Percentiles rank a stretch among this genome's conserved stretches.
phyloP scores from a whole-genome alignment of 2,797 vertebrate genomes.

The Craterocephalus amniculus region DNA sequence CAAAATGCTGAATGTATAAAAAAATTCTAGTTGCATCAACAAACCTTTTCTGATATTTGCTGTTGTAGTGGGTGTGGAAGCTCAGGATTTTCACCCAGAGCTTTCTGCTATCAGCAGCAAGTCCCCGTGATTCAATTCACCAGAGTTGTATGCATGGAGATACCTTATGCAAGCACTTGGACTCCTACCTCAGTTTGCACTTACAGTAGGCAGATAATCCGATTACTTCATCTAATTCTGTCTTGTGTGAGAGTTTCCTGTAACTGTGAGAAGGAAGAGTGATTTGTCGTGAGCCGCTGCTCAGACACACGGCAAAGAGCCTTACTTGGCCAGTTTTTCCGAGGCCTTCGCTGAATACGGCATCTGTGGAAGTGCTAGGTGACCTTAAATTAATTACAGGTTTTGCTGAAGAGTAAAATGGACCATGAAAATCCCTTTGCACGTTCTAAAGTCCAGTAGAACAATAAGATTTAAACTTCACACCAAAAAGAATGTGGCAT shows the following conservation, averaged over 20 bases:
- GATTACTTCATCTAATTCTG: conserved; percentile 83
- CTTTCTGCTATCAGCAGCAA: conserved; percentile 15
- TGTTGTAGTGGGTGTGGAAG: neutral
- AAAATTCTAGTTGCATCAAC: neutral
- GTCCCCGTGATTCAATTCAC: conserved; percentile 19
- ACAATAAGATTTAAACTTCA: conserved; percentile 13
- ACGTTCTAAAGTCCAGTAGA: conserved; percentile 16
- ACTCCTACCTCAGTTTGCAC: conserved; percentile 62
- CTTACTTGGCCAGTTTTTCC: conserved; percentile 10
- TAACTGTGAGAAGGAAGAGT: conserved; percentile 62
- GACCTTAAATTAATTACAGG: conserved; percentile 44
- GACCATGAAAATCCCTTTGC: conserved; percentile 33
- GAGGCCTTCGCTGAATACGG: conserved; percentile 17
- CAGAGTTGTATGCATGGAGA: conserved; percentile 23
- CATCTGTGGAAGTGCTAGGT: conserved; percentile 13
- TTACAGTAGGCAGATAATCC: conserved; percentile 75
- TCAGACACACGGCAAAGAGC: conserved; percentile 21
- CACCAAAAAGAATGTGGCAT: neutral
- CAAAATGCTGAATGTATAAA: neutral
- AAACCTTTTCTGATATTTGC: neutral
- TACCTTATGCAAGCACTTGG: conserved; percentile 41
- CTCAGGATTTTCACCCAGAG: neutral
- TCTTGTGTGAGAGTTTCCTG: conserved; percentile 74
- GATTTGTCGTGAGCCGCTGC: conserved; percentile 60
- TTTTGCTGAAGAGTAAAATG: conserved; percentile 37